These are phyloP conservation scores for Parnassius apollo DNA, from an alignment of 2,888 invertebrate genomes.

Conservation along the genomic window DNA sequence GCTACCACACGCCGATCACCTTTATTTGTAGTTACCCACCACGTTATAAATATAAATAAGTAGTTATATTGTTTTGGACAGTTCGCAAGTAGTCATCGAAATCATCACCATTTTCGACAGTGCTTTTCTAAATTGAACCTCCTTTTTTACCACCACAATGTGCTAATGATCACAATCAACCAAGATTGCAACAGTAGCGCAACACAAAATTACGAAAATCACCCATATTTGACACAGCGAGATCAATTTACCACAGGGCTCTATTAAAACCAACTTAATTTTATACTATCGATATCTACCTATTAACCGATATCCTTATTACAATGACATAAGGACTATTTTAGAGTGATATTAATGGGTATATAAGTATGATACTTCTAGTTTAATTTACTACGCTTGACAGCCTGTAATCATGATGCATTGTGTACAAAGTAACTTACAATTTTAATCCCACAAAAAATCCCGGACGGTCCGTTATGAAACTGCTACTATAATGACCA, in stretches of 20 bases:
- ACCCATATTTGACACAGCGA: conserved; percentile 19
- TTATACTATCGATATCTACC: conserved; percentile 2
- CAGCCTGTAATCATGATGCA: conserved; percentile 33
- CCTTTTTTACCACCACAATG: conserved; percentile 16
- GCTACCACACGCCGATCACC: too few species aligned
- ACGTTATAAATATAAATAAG: too few species aligned
- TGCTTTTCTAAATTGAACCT: conserved; percentile 10
- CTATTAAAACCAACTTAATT: conserved; percentile 15
- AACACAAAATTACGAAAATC: conserved; percentile 21
- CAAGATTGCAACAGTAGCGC: conserved; percentile 8
- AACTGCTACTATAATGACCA: conserved; percentile 31
- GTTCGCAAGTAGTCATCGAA: too few species aligned
- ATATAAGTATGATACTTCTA: conserved; percentile 6
- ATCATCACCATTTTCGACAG: too few species aligned
- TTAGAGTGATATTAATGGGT: not conserved
- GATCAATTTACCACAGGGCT: conserved; percentile 23
- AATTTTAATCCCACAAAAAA: conserved; percentile 34
- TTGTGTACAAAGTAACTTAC: conserved; percentile 33
- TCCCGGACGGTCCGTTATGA: conserved; percentile 28
- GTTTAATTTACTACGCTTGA: conserved; percentile 25
- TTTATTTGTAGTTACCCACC: too few species aligned
- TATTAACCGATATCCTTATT: conserved; percentile 1
- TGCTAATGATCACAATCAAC: conserved; percentile 20
- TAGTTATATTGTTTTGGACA: too few species aligned
- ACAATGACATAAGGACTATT: not conserved